Evolutionary conservation across 1,140 invertebrate genomes (phyloP), one percentile per base, ranked within the genome.

Genomic region (Dicyema japonicum): DNA sequence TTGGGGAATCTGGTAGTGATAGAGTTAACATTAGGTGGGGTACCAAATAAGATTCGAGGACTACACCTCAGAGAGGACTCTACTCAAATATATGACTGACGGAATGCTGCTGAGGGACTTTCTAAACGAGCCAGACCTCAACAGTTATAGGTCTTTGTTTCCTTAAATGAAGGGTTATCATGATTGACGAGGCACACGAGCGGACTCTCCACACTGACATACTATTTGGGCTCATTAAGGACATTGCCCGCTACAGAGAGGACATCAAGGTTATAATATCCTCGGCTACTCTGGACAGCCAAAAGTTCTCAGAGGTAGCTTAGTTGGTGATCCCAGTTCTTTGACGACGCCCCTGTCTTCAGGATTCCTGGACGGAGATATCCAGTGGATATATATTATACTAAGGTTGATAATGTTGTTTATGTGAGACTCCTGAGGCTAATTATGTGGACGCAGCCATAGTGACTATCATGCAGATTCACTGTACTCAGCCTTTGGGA

Each of bases 41-140:
- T 70, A 69, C 44, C 63, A 60, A 35, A 69, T 69, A 34, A 45
- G 67, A 33, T 70, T 70, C 57, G 67, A 69, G 46, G 66, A 70
- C 42, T 68, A 65, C 40, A 67, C 67, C 3, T 65, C 63, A 13
- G 64, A 67, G 38, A 47, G 62, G 27, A 63, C 63, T 13, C 40
- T 63, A 4, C 64, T 97, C n/a, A 94, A 94, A 53, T 97, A 97
- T 40, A 92, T 97, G 82, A 97, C 88, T 22, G 88, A 97, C 56
- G 88, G 88, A 43, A 94, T 88, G 40, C 47, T 97, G 23, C 66
- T 94, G 25, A 57, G 85, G 42, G 88, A 97, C 56, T 94, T 92
- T 51, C 57, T 97, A 2, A 71, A 72, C 30, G 85, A 97, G 50
- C 82, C 82, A 1, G 80, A 90, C 57, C 54, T 97, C 15, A 66